Evolutionary conservation across 1,140 invertebrate species (phyloP), one percentile per base, ranked within the genome.

Genomic region (Drosophila orosa): DNA sequence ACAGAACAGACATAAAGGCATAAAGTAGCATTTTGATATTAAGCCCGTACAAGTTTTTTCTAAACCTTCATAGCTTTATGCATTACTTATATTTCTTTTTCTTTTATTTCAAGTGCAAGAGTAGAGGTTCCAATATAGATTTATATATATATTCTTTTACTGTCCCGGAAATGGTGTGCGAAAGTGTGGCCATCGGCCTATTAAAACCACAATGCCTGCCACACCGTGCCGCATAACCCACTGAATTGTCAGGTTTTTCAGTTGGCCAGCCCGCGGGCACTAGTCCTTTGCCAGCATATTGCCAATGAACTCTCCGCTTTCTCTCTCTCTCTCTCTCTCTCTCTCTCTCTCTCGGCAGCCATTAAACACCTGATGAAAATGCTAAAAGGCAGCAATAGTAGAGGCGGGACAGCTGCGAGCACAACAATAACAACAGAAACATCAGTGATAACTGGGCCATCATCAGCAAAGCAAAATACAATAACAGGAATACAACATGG

Each of bases 341-440:
- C 13, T 17, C 65, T 33, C 48, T 22, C 50, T 15, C 15, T 8
- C 7, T 66, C n/a, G 13, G 25, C 66, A 47, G 31, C 68, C 31
- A 72, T 72, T 72, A 71, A 47, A 71, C 52, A 71, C 66, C 67
- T 48, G 67, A 71, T 71, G 67, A 71, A 71, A 71, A 58, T 39
- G 65, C 31, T 48, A 24, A 67, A 66, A 29, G 31, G 15, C 19
- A 33, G 40, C 40, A 47, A 47, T 68, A 22, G 40, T 24, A 12
- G 27, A 29, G 27, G 29, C 27, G 19, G 35, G 40, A 24, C 39
- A 45, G 56, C 39, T n/a, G 29, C 27, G 2, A n/a, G 19, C 25
- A 31, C n/a, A 37, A 40, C 59, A 47, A 31, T 24, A 39, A 40
- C 31, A 61, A 29, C 44, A 39, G 42, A 35, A 54, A 19, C 33